A percentile compares a stretch with the other conserved stretches of the same genome.
These are phyloP conservation scores for Heterocephalus glaber DNA, from an alignment of 2,113 vertebrate species.

Conservation along the genomic window DNA sequence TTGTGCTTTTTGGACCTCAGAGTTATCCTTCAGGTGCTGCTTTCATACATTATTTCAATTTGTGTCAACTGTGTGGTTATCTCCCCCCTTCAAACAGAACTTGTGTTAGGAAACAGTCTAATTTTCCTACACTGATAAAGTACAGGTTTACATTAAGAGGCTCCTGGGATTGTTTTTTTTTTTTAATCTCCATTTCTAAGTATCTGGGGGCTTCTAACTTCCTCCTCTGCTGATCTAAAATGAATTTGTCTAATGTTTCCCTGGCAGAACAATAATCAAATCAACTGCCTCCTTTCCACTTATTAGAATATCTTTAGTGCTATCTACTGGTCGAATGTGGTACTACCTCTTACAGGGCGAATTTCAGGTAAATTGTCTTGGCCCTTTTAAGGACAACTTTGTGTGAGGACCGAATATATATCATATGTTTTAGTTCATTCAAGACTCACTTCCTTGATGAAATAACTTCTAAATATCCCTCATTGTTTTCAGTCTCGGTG, in stretches of 20 bases:
- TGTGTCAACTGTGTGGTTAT: neutral
- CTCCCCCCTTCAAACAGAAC: slow-evolving; percentile 9
- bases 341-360: slow-evolving; percentile 30
- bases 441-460: neutral
- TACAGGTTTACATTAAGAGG: slow-evolving; percentile 33
- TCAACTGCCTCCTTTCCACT: rapidly evolving
- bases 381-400: neutral
- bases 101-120: slow-evolving; percentile 35
- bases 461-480: neutral
- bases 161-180: neutral
- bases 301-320: slow-evolving; percentile 81
- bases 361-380: neutral
- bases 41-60: neutral
- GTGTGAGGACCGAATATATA: neutral
- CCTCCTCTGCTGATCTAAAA: neutral
- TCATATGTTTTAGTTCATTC: neutral
- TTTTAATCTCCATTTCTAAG: neutral
- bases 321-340: slow-evolving; percentile 81
- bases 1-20: neutral
- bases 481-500: neutral
- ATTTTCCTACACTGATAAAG: slow-evolving; percentile 19
- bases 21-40: neutral
- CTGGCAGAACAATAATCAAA: neutral
- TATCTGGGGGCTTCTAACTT: neutral
- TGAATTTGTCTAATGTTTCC: neutral